Evolutionary conservation across 2,888 invertebrate genomes (phyloP), one percentile per base, ranked within the genome.

Genomic region (Cyrtodaria siliqua): DNA sequence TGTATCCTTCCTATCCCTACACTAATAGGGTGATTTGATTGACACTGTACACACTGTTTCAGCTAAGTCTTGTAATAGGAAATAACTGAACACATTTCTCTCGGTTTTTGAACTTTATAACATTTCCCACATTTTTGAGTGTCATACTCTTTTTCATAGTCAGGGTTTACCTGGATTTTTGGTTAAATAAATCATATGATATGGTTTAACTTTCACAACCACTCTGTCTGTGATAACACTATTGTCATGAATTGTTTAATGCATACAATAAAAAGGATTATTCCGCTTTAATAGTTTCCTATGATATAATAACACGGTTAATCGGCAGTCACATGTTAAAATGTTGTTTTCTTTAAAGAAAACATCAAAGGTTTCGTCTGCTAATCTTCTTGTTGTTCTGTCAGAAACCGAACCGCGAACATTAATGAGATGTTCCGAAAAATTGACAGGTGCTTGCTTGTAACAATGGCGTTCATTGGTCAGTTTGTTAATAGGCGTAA

Each of bases 361-460:
- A 44, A 71, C 40, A 71, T 71, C 71, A 71, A 71, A 68, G 63
- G 47, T 44, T 60, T 66, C 62, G 55, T 60, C 70, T 66, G 76
- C 61, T 61, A 70, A 70, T 70, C 64, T 50, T 44, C 40, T 38
- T 49, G 44, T 53, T 44, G 23, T 44, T 64, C 64, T 61, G 61
- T 55, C 53, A 38, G 53, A 61, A 2, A 33, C 33, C 33, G 33
- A 33, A 33, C 33, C 33, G 33, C 27, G 66, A 66, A 50, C 33
- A 66, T 66, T 53, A 53, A 64, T 44, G 72, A 72, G 50, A 23
- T 60, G 53, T n/a, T 29, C 59, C 57, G 59, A 63, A 49, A 47
- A 42, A 47, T 2, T 29, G 60, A 59, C 76, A 70, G 61, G 76
- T 76, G 66, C 70, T 47, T 38, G 62, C 44, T 62, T 52, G 62